Conservation (phyloP, 2,888 invertebrate species). For the Netelia fuscicornis region DNA sequence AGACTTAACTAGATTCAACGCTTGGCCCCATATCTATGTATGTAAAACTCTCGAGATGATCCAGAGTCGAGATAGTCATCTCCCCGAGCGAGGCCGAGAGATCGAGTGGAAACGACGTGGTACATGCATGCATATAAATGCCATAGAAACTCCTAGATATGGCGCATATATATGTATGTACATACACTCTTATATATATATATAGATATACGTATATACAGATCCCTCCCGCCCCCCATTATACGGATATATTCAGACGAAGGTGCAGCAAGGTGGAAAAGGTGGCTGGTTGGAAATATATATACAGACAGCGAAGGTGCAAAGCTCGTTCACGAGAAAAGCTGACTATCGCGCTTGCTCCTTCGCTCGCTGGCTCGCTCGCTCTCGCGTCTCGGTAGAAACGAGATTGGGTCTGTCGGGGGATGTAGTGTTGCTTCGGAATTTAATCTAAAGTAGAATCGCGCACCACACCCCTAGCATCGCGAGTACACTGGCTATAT, state of each 20-base stretch:
- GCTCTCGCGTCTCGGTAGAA: slow-evolving; percentile 45
- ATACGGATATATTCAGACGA: slow-evolving; percentile 26
- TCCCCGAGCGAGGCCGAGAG: slow-evolving; percentile 25
- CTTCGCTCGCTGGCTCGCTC: slow-evolving; percentile 27
- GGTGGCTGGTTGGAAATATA: slow-evolving; percentile 37
- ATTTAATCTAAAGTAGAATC: slow-evolving; percentile 82
- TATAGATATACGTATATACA: not conserved
- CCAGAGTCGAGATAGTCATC: slow-evolving; percentile 23
- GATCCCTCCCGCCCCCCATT: not conserved
- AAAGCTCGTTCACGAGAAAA: slow-evolving; percentile 54
- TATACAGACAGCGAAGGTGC: slow-evolving; percentile 34
- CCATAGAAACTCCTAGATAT: slow-evolving; percentile 28
- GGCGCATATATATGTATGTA: not conserved
- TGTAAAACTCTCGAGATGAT: slow-evolving; percentile 12
- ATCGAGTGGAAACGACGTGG: slow-evolving; percentile 54
- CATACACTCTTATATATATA: not conserved
- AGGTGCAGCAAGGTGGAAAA: slow-evolving; percentile 61
- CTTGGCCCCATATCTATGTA: not conserved
- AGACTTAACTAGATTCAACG: not conserved
- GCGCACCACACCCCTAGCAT: slow-evolving; percentile 65
- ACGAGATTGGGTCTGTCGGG: slow-evolving; percentile 62
- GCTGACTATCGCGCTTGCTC: slow-evolving; percentile 19
- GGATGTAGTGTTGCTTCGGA: slow-evolving; percentile 74
- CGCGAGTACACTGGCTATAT: slow-evolving; percentile 27
- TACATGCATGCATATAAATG: slow-evolving; percentile 36